Conservation (phyloP, 2,888 invertebrate species). For the Leucozona laternaria region DNA sequence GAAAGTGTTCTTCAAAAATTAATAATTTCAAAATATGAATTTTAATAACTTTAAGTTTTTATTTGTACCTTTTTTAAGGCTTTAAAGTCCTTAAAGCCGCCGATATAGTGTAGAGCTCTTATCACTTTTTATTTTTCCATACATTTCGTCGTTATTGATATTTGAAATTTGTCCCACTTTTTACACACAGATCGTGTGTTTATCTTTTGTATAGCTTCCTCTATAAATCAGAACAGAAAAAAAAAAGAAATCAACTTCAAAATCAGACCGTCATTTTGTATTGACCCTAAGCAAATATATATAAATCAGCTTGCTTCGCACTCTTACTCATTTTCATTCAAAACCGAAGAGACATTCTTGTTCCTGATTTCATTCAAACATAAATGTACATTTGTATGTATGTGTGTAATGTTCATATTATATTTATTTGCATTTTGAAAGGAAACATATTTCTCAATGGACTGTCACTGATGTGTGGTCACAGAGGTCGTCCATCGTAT, state of each 20-base stretch:
- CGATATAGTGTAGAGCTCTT: too few relatives aligned
- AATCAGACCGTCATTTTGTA: slow-evolving; percentile 3
- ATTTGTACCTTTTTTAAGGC: too few relatives aligned
- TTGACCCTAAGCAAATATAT: slow-evolving; percentile 26
- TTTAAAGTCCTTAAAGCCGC: too few relatives aligned
- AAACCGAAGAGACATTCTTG: not conserved
- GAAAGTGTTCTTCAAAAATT: too few relatives aligned
- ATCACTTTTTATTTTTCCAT: not conserved
- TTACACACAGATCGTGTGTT: not conserved
- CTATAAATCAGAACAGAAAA: not conserved
- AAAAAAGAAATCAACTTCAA: not conserved
- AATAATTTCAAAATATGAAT: too few relatives aligned
- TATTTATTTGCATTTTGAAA: slow-evolving; percentile 18
- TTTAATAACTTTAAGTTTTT: too few relatives aligned
- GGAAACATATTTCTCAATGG: slow-evolving; percentile 34
- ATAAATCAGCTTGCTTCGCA: not conserved
- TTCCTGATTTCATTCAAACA: slow-evolving; percentile 31
- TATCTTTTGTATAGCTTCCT: slow-evolving; percentile 23
- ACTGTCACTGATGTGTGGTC: slow-evolving; percentile 41
- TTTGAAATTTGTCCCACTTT: slow-evolving; percentile 9
- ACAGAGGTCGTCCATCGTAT: slow-evolving; percentile 22
- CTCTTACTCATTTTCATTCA: not conserved
- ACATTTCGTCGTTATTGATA: not conserved
- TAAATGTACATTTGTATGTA: not conserved
- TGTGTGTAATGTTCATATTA: too few relatives aligned